Conservation (phyloP, 2,888 invertebrate genomes). For the Terebella lapidaria region DNA sequence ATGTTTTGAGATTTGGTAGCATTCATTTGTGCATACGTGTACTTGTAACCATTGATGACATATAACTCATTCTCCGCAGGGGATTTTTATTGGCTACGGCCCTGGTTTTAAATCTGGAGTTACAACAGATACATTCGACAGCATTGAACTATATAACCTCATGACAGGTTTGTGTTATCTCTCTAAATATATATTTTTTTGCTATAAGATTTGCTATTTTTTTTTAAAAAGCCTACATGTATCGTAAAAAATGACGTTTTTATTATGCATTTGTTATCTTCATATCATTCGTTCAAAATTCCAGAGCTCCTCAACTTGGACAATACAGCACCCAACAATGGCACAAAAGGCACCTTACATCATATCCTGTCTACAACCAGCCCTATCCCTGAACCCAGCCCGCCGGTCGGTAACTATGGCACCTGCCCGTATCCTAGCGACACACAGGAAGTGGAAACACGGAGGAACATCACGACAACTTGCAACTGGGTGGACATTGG, state of each 20-base stretch:
- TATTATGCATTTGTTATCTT: no score
- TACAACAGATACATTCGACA: constrained; percentile 49
- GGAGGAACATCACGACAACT: constrained; percentile 9
- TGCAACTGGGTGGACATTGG: background rate
- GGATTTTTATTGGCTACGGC: constrained; percentile 53
- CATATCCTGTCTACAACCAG: constrained; percentile 30
- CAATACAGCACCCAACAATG: constrained; percentile 52
- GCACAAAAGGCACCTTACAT: constrained; percentile 51
- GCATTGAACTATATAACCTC: constrained; percentile 55
- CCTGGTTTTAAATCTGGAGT: constrained; percentile 48
- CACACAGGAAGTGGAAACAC: constrained; percentile 5
- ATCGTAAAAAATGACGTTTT: no score
- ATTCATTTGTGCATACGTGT: no score
- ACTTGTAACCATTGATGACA: no score
- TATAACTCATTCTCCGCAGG: constrained; percentile 20
- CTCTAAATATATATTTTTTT: no score
- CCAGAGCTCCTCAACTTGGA: constrained; percentile 1
- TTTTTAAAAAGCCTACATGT: no score
- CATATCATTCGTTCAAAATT: no score
- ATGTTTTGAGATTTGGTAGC: no score
- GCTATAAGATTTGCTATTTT: no score
- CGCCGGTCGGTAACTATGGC: constrained; percentile 11
- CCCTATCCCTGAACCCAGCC: background rate
- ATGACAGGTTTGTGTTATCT: constrained; percentile 50
- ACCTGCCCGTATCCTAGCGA: constrained; percentile 15